Conservation (phyloP, 2,797 vertebrate genomes). For the Lithobates pipiens region DNA sequence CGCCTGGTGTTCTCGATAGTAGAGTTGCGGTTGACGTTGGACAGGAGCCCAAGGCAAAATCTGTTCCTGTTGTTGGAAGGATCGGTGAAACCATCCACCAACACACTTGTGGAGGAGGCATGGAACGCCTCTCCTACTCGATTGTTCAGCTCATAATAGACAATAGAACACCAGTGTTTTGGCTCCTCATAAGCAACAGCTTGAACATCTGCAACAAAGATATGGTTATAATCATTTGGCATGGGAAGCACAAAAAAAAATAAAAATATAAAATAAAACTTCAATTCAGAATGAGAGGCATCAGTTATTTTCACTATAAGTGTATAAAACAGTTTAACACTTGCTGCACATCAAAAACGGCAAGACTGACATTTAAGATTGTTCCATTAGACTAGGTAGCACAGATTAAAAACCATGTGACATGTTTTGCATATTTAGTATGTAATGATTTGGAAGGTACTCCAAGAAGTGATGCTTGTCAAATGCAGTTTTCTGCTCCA, state of each 20-base stretch:
- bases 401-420: too few relatives aligned
- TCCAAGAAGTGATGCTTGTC: too few relatives aligned
- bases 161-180: slow-evolving; percentile 98
- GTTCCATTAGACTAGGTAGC: too few relatives aligned
- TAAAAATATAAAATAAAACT: too few relatives aligned
- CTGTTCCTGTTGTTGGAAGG: slow-evolving; percentile 99
- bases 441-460: too few relatives aligned
- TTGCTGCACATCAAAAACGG: too few relatives aligned
- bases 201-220: slow-evolving; percentile 87
- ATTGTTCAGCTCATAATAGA: slow-evolving; percentile 99
- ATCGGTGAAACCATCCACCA: slow-evolving; percentile 98
- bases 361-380: too few relatives aligned
- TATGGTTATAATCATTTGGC: slow-evolving; percentile 56
- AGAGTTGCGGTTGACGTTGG: slow-evolving; percentile 98
- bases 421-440: too few relatives aligned
- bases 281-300: too few relatives aligned
- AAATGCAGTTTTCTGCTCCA: too few relatives aligned
- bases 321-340: too few relatives aligned
- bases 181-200: slow-evolving; percentile 96
- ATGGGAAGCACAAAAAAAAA: slow-evolving; percentile 14
- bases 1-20: slow-evolving; percentile 97
- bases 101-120: slow-evolving; percentile 93
- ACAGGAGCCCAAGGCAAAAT: slow-evolving; percentile 97
- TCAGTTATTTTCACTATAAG: too few relatives aligned
- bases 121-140: slow-evolving; percentile 96